A percentile compares a stretch with the other conserved stretches of the same genome.
Conservation (phyloP, 2,113 vertebrate species). For the Nerophis lumbriciformis region DNA sequence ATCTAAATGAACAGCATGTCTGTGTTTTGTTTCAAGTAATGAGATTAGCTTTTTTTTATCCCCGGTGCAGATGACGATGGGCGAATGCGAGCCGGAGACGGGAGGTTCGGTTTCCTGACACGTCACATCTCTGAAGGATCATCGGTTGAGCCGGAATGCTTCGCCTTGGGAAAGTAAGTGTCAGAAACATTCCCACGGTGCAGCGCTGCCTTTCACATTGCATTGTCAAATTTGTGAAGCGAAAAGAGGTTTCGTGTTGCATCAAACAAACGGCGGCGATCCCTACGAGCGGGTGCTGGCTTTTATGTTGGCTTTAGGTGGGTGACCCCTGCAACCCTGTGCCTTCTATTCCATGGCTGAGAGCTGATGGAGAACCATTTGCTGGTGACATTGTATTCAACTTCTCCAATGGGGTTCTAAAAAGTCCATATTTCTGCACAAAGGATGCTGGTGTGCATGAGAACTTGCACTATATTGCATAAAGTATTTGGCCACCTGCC, state of each 20-base stretch:
- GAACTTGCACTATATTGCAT: conserved; percentile 35
- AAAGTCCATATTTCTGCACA: conserved; percentile 81
- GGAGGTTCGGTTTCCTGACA: conserved; percentile 82
- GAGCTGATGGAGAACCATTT: conserved; percentile 77
- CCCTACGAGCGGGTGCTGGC: neutral
- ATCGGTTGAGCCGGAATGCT: conserved; percentile 84
- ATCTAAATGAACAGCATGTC: conserved; percentile 5
- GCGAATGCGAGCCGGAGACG: conserved; percentile 90
- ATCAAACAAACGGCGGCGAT: conserved; percentile 17
- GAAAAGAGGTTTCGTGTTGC: neutral
- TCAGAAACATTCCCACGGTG: neutral
- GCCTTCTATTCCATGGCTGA: conserved; percentile 82
- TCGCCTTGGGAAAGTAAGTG: conserved; percentile 92
- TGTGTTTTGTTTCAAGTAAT: conserved; percentile 24
- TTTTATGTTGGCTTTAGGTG: too few species aligned
- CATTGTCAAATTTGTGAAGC: neutral
- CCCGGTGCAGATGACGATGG: conserved; percentile 79
- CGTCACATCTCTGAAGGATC: conserved; percentile 76
- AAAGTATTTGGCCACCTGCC: too few species aligned
- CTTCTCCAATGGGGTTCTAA: conserved; percentile 76
- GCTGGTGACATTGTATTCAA: conserved; percentile 77
- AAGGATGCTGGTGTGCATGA: conserved; percentile 78
- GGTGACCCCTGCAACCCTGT: conserved; percentile 75
- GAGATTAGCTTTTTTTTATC: conserved; percentile 28
- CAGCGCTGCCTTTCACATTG: neutral